A percentile compares a stretch with the other conserved stretches of the same genome.
These are phyloP conservation scores for Tautogolabrus adspersus DNA, from an alignment of 2,113 vertebrate species.

Conservation along the genomic window DNA sequence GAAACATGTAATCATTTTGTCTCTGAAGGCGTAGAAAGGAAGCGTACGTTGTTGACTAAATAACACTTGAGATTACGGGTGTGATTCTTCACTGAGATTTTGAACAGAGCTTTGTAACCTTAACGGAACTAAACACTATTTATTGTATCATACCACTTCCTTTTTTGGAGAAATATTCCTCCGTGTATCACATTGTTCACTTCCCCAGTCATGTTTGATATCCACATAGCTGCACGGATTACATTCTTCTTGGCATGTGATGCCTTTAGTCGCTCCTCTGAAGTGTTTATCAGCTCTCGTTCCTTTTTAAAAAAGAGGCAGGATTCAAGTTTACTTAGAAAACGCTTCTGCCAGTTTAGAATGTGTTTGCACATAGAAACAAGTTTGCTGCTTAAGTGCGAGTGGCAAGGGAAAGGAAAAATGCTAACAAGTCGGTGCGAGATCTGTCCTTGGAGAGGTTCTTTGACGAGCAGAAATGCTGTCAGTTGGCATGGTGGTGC, in stretches of 20 bases:
- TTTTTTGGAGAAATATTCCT: neutral
- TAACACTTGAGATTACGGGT: conserved; percentile 2
- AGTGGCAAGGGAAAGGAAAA: neutral
- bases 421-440: conserved; percentile 23
- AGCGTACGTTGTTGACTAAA: conserved; percentile 18
- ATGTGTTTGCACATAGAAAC: conserved; percentile 27
- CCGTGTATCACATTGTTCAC: neutral
- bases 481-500: conserved; percentile 28
- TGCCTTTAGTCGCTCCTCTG: conserved; percentile 25
- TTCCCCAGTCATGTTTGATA: conserved; percentile 20
- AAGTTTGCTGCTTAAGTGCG: conserved; percentile 2
- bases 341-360: neutral
- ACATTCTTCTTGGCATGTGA: conserved; percentile 50
- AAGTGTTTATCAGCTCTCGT: conserved; percentile 51
- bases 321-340: conserved; percentile 16
- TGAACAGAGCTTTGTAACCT: neutral
- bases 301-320: conserved; percentile 5
- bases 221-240: conserved; percentile 26
- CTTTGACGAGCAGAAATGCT: conserved; percentile 30
- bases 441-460: conserved; percentile 2
- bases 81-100: neutral
- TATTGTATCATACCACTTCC: neutral
- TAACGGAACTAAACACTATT: neutral
- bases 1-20: neutral
- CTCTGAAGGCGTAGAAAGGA: conserved; percentile 10